Percentiles rank a stretch among this genome's conserved stretches.
These are phyloP conservation scores for Gonocerus acuteangulatus DNA, from an alignment of 2,888 invertebrate species.

Conservation along the genomic window DNA sequence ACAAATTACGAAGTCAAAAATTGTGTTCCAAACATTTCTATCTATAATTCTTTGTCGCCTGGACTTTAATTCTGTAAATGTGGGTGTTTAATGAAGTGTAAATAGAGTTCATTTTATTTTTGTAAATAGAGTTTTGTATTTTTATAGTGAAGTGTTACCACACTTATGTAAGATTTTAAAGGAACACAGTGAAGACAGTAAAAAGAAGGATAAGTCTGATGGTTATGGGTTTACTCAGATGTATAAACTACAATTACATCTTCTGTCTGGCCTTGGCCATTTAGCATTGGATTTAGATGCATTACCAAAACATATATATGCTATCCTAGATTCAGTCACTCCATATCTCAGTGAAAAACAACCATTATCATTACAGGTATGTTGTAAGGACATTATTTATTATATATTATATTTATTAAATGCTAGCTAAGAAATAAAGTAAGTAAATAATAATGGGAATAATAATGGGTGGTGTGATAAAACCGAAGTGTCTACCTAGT, in stretches of 20 bases:
- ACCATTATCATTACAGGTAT: conserved; percentile 57
- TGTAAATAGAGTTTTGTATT: conserved; percentile 1
- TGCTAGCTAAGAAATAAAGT: too few species aligned
- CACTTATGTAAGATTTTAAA: conserved; percentile 36
- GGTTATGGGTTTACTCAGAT: conserved; percentile 39
- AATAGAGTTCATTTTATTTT: too few species aligned
- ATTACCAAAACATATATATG: conserved; percentile 37
- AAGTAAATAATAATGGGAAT: not conserved
- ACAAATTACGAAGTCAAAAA: too few species aligned
- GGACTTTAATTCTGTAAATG: too few species aligned
- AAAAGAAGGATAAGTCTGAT: conserved; percentile 36
- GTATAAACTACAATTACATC: conserved; percentile 39
- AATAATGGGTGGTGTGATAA: too few species aligned
- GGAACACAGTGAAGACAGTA: conserved; percentile 34
- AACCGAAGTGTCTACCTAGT: too few species aligned
- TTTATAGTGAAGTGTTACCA: conserved; percentile 39
- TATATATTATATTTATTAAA: conserved; percentile 26
- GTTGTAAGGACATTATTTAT: not conserved
- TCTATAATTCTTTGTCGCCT: too few species aligned
- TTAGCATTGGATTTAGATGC: conserved; percentile 38
- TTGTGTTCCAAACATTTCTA: too few species aligned
- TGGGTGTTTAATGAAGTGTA: too few species aligned
- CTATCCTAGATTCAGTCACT: conserved; percentile 45
- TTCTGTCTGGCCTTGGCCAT: conserved; percentile 38
- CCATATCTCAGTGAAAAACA: conserved; percentile 55